These are phyloP conservation scores for Tetragonula clypearis DNA, from an alignment of 1,140 invertebrate species.

Conservation along the genomic window DNA sequence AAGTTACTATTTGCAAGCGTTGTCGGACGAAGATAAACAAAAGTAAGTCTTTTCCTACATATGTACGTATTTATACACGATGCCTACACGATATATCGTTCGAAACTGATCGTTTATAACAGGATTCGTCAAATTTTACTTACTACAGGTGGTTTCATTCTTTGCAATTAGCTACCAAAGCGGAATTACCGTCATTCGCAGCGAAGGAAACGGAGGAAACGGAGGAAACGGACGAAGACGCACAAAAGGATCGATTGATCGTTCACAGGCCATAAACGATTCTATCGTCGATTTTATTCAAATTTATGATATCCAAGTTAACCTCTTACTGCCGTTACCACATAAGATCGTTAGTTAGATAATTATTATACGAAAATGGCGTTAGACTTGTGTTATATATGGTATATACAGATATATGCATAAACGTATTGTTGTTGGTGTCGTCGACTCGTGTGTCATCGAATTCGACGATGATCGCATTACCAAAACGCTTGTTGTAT, in stretches of 20 bases:
- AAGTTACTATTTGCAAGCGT: constrained; percentile 83
- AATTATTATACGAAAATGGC: constrained; percentile 62
- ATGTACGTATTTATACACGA: too few species aligned
- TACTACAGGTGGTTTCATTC: constrained; percentile 80
- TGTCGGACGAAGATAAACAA: constrained; percentile 78
- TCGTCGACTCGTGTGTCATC: constrained; percentile 65
- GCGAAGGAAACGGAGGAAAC: constrained; percentile 39
- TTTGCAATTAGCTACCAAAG: constrained; percentile 81
- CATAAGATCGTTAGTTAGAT: constrained; percentile 61
- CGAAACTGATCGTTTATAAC: neutral
- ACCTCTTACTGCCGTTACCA: constrained; percentile 69
- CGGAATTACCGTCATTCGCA: constrained; percentile 79
- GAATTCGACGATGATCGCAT: constrained; percentile 71
- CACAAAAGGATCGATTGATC: constrained; percentile 72
- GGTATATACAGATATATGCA: constrained; percentile 53
- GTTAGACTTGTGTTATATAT: constrained; percentile 74
- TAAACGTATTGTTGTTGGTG: constrained; percentile 51
- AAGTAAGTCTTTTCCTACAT: constrained; percentile 72
- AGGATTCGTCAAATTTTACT: constrained; percentile 15
- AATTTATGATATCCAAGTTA: constrained; percentile 68
- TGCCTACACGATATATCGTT: neutral
- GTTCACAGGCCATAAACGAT: constrained; percentile 70
- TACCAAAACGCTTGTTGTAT: constrained; percentile 78
- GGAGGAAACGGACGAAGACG: constrained; percentile 51
- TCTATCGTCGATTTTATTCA: constrained; percentile 66